phyloP scores from a whole-genome alignment of 2,113 vertebrate species.

The Pandion haliaetus region DNA sequence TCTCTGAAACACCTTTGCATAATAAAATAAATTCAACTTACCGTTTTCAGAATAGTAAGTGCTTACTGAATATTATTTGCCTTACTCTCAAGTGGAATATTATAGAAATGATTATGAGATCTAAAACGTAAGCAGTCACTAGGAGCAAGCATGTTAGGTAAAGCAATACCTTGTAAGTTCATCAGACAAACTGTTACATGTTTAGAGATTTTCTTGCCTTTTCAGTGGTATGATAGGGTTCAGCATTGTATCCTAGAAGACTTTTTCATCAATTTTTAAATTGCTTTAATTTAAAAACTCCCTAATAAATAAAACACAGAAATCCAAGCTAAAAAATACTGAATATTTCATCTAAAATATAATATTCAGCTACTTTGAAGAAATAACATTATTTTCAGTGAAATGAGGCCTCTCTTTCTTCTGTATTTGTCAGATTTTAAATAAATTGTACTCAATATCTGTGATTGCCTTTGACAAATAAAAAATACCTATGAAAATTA shows the following conservation, averaged over 20 bases:
- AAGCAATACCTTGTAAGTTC: not conserved
- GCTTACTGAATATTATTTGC: conserved; percentile 34
- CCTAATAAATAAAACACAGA: not conserved
- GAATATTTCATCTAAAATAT: not conserved
- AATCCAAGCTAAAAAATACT: not conserved
- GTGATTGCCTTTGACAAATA: not conserved
- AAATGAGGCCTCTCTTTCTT: not conserved
- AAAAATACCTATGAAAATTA: not conserved
- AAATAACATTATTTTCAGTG: conserved; percentile 7
- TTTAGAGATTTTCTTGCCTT: conserved; percentile 1
- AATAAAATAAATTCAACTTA: conserved; percentile 21
- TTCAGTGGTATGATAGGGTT: not conserved
- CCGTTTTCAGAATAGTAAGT: conserved; percentile 35
- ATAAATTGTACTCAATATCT: not conserved
- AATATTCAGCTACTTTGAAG: not conserved
- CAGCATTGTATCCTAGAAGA: not conserved
- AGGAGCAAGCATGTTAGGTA: conserved; percentile 10
- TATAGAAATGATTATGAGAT: conserved; percentile 20
- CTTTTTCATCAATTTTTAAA: not conserved
- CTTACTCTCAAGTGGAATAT: conserved; percentile 15
- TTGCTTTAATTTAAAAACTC: not conserved
- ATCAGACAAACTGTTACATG: not conserved
- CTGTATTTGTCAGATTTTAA: not conserved
- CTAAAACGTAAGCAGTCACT: conserved; percentile 4
- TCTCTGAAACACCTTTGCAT: not conserved